Evolutionary conservation across 2,113 vertebrate genomes (phyloP).

Genomic region (Pollimyrus isidori): DNA sequence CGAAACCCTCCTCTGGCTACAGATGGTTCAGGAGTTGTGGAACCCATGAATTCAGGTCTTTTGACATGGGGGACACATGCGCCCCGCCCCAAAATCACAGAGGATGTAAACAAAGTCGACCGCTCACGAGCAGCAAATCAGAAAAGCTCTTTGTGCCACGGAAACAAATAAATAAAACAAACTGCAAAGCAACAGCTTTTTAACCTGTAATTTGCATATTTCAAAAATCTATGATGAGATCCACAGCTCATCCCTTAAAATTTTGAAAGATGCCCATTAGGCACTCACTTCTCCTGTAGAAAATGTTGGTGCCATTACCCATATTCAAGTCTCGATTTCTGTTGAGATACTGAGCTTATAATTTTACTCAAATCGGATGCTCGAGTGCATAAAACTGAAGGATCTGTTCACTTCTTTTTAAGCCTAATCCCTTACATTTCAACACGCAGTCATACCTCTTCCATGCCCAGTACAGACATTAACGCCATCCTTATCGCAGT

Average conservation of each 20-base stretch:
- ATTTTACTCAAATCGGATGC: not conserved
- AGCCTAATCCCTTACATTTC: not conserved
- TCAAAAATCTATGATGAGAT: not conserved
- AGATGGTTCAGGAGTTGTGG: not conserved
- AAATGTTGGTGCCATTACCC: not conserved
- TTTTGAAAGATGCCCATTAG: not conserved
- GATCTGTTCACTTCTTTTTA: not conserved
- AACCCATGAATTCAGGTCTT: not conserved
- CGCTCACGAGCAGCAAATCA: not conserved
- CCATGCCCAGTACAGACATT: not conserved
- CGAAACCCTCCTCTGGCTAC: not conserved
- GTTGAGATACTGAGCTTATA: not conserved
- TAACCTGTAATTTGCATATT: not conserved
- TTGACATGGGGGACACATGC: not conserved
- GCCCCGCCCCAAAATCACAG: not conserved
- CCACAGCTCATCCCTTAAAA: not conserved
- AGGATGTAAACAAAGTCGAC: not conserved
- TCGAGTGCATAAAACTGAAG: not conserved
- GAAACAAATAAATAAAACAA: not conserved
- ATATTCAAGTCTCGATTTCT: not conserved
- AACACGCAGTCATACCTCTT: not conserved
- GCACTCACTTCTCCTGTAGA: not conserved
- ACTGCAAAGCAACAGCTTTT: not conserved
- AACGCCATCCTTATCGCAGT: not conserved
- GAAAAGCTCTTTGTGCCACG: not conserved